A percentile compares a stretch with the other conserved stretches of the same genome.
Evolutionary conservation across 1,140 invertebrate species (phyloP).

Genomic region (Drosophila cardini): DNA sequence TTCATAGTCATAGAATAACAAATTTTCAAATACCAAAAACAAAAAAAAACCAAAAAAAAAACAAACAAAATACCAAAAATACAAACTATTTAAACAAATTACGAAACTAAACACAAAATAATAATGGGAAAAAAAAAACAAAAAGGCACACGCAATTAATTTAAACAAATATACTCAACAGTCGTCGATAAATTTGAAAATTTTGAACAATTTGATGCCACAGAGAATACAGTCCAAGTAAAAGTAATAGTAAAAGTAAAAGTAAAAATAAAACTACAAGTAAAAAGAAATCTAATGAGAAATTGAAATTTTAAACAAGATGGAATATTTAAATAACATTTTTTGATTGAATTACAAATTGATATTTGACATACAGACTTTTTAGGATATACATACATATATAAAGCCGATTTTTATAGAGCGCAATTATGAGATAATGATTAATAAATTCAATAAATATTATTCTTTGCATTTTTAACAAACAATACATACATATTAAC

Average conservation of each 20-base stretch:
- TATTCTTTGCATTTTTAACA: slow-evolving; percentile 57
- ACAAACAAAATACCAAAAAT: neutral
- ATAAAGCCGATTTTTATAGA: slow-evolving; percentile 51
- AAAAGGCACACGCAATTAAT: slow-evolving; percentile 44
- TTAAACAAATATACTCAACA: slow-evolving; percentile 15
- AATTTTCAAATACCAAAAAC: slow-evolving; percentile 62
- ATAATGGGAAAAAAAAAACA: slow-evolving; percentile 15
- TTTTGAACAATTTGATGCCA: slow-evolving; percentile 52
- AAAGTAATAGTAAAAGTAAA: slow-evolving; percentile 22
- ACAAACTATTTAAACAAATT: slow-evolving; percentile 24
- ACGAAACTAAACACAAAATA: slow-evolving; percentile 41
- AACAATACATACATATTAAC: slow-evolving; percentile 30
- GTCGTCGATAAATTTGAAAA: slow-evolving; percentile 6
- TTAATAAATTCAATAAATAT: slow-evolving; percentile 40
- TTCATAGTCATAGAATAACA: slow-evolving; percentile 84
- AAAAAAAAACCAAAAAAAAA: slow-evolving; percentile 9
- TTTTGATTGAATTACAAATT: slow-evolving; percentile 57
- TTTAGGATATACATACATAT: slow-evolving; percentile 70
- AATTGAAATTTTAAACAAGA: slow-evolving; percentile 28
- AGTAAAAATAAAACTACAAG: neutral
- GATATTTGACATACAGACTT: slow-evolving; percentile 63
- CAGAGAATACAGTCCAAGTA: slow-evolving; percentile 62
- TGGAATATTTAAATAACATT: slow-evolving; percentile 26
- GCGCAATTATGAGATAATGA: slow-evolving; percentile 29
- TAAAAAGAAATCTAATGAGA: slow-evolving; percentile 19